Percentiles rank a stretch among this genome's conserved stretches.
phyloP scores from a whole-genome alignment of 1,140 invertebrate genomes.

The Frieseomelitta varia region DNA sequence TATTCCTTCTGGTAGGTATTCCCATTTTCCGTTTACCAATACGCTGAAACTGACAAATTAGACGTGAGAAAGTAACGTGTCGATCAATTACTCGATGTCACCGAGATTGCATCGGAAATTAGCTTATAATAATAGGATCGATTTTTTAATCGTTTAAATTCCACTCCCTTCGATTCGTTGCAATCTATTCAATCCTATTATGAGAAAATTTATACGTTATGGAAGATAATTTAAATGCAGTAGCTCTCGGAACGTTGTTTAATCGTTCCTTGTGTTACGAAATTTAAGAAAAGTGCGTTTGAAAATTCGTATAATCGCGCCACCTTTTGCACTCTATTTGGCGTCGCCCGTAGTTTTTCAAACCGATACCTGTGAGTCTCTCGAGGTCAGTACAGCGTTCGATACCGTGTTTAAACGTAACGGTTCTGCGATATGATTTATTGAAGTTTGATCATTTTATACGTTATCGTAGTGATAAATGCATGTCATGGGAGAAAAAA shows the following conservation, averaged over 20 bases:
- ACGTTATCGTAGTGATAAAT: neutral
- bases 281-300: conserved; percentile 16
- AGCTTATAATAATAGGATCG: neutral
- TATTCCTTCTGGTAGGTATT: neutral
- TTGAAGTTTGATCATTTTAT: neutral
- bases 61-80: neutral
- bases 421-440: neutral
- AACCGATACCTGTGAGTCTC: conserved; percentile 26
- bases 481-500: neutral
- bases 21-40: neutral
- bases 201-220: neutral
- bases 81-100: neutral
- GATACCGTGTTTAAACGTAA: conserved; percentile 11
- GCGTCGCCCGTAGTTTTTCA: conserved; percentile 21
- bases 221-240: neutral
- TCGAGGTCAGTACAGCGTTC: neutral
- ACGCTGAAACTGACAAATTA: neutral
- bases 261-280: neutral
- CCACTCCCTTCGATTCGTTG: neutral
- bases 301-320: conserved; percentile 49
- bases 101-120: neutral
- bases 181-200: neutral
- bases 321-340: conserved; percentile 13
- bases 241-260: neutral
- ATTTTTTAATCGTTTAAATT: neutral